phyloP scores from a whole-genome alignment of 2,797 vertebrate genomes.

The Bucorvus abyssinicus region DNA sequence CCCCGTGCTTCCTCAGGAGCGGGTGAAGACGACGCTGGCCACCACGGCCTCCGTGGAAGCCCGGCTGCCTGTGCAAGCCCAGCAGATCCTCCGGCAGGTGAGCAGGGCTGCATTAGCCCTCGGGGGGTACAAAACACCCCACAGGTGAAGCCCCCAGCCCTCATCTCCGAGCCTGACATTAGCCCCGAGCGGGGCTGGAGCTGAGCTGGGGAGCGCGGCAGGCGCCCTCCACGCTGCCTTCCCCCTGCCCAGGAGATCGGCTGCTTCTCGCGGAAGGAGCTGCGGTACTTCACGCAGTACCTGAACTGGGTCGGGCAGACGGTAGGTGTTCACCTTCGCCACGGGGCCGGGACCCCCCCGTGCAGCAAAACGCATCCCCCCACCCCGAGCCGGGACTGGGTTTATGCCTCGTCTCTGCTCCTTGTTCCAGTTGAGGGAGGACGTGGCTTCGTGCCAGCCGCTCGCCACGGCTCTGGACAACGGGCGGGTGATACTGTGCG shows the following conservation, averaged over 20 bases:
- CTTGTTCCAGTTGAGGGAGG: slow-evolving; percentile 70
- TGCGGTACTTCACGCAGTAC: slow-evolving; percentile 74
- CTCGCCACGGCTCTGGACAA: slow-evolving; percentile 76
- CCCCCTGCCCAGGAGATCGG: slow-evolving; percentile 61
- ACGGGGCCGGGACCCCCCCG: rapidly evolving
- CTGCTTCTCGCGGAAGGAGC: slow-evolving; percentile 71
- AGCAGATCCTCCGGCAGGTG: slow-evolving; percentile 70
- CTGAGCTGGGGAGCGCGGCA: rapidly evolving
- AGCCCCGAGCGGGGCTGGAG: neutral
- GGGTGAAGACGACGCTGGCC: neutral
- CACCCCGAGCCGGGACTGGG: neutral
- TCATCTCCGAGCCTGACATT: rapidly evolving
- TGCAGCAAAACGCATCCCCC: rapidly evolving
- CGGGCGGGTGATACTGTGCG: slow-evolving; percentile 73
- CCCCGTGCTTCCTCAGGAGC: neutral
- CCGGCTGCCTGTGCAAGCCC: slow-evolving; percentile 48
- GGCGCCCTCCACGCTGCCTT: neutral
- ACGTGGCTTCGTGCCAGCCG: slow-evolving; percentile 77
- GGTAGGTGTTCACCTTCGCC: slow-evolving; percentile 43
- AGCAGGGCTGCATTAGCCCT: neutral
- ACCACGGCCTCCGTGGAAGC: slow-evolving; percentile 10
- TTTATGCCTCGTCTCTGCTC: neutral
- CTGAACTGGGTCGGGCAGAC: slow-evolving; percentile 70
- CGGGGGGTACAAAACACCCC: rapidly evolving
- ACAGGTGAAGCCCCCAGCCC: neutral